phyloP scores from a whole-genome alignment of 1,140 invertebrate species.

The Uloborus diversus region DNA sequence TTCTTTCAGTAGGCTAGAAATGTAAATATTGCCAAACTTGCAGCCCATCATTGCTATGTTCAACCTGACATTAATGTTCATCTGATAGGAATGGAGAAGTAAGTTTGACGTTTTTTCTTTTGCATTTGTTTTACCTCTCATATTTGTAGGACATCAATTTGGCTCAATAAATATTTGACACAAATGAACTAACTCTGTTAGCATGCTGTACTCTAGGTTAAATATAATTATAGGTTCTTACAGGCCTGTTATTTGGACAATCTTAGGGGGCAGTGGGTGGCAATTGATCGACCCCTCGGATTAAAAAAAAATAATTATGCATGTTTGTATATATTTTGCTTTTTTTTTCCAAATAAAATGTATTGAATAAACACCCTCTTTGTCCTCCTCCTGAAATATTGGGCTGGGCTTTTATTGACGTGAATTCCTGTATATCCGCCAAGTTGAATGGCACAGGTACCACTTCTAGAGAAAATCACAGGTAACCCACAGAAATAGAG shows the following conservation, averaged over 20 bases:
- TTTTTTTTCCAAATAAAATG: too few species aligned
- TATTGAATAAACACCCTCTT: too few species aligned
- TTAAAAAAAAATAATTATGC: too few species aligned
- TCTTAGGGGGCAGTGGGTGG: not conserved
- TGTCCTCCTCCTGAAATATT: too few species aligned
- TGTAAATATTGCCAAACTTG: conserved; percentile 64
- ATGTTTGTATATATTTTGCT: too few species aligned
- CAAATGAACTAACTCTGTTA: not conserved
- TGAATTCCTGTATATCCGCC: too few species aligned
- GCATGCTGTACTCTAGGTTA: not conserved
- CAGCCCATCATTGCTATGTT: conserved; percentile 61
- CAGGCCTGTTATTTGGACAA: not conserved
- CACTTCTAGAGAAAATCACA: too few species aligned
- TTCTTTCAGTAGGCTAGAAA: conserved; percentile 59
- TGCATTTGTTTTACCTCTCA: not conserved
- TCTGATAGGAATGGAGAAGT: conserved; percentile 64
- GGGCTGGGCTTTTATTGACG: too few species aligned
- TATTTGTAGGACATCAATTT: not conserved
- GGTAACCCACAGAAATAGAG: too few species aligned
- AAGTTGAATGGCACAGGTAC: too few species aligned
- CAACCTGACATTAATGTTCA: conserved; percentile 61
- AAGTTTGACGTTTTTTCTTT: too few species aligned
- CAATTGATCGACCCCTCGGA: not conserved
- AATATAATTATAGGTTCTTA: not conserved
- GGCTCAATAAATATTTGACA: not conserved